phyloP scores from a whole-genome alignment of 2,113 vertebrate genomes.

The Alaudala cheleensis region DNA sequence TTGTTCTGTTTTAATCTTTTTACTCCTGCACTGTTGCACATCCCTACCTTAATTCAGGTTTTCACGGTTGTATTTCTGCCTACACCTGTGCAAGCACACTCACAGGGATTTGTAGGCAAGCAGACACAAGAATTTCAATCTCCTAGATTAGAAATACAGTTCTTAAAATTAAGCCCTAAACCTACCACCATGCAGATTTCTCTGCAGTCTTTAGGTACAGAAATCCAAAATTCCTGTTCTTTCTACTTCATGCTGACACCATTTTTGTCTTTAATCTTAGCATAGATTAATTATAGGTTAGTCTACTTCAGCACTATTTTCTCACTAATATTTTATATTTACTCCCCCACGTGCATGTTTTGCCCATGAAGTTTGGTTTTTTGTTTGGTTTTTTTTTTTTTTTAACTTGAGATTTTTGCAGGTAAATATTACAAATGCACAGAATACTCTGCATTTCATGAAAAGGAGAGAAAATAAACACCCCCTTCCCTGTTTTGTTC shows the following conservation, averaged over 20 bases:
- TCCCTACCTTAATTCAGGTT: background rate
- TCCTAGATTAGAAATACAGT: background rate
- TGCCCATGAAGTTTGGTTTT: accelerated
- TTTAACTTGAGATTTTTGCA: background rate
- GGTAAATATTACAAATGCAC: background rate
- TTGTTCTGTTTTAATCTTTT: background rate
- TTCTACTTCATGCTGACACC: background rate
- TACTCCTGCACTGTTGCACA: background rate
- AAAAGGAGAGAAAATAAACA: conserved; percentile 17
- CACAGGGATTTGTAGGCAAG: background rate
- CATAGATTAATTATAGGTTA: background rate
- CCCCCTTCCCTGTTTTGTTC: background rate
- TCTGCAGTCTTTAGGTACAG: background rate
- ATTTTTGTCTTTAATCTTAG: background rate
- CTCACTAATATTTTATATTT: background rate
- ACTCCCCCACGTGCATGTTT: background rate
- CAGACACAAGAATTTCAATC: background rate
- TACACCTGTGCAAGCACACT: background rate
- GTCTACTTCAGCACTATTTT: background rate
- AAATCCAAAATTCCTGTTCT: background rate
- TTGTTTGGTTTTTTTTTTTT: background rate
- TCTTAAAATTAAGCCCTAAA: background rate
- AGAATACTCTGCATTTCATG: conserved; percentile 16
- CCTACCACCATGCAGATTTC: background rate
- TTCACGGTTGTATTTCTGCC: background rate